Evolutionary conservation across 2,113 vertebrate genomes (phyloP).

Genomic region (Cettia cetti): DNA sequence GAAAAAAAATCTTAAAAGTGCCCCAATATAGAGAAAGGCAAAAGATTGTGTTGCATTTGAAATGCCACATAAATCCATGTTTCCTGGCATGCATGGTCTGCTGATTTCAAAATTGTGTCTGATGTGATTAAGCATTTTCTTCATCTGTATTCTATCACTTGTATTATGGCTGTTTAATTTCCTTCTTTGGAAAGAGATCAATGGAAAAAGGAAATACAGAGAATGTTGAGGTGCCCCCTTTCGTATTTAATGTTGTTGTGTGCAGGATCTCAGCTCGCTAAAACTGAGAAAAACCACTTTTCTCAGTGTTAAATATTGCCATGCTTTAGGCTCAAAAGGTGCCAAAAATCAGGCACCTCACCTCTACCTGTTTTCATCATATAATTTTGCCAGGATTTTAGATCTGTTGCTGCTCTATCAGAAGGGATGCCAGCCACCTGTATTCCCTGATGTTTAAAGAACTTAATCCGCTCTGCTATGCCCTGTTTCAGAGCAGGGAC

Average conservation of each 20-base stretch:
- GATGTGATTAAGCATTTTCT: constrained; percentile 42
- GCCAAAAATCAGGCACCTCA: not conserved
- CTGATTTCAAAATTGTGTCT: constrained; percentile 25
- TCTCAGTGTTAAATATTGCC: not conserved
- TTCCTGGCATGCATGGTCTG: not conserved
- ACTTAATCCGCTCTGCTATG: not conserved
- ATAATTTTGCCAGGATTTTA: not conserved
- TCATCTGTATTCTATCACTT: constrained; percentile 30
- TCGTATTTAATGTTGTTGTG: constrained; percentile 5
- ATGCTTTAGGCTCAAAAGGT: not conserved
- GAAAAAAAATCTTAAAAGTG: not conserved
- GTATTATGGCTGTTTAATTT: constrained; percentile 42
- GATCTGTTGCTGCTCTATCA: not conserved
- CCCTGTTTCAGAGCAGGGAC: not conserved
- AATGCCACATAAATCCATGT: not conserved
- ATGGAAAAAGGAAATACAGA: not conserved
- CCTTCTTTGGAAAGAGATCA: constrained; percentile 38
- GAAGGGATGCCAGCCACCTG: not conserved
- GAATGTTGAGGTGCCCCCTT: not conserved
- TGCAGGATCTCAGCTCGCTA: not conserved
- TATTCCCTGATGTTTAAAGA: not conserved
- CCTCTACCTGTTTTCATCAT: not conserved
- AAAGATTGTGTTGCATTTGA: not conserved
- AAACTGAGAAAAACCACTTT: not conserved
- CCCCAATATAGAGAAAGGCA: not conserved